Percentiles rank a stretch among this genome's conserved stretches.
Conservation (phyloP, 2,888 invertebrate genomes). For the Euclidia mi region DNA sequence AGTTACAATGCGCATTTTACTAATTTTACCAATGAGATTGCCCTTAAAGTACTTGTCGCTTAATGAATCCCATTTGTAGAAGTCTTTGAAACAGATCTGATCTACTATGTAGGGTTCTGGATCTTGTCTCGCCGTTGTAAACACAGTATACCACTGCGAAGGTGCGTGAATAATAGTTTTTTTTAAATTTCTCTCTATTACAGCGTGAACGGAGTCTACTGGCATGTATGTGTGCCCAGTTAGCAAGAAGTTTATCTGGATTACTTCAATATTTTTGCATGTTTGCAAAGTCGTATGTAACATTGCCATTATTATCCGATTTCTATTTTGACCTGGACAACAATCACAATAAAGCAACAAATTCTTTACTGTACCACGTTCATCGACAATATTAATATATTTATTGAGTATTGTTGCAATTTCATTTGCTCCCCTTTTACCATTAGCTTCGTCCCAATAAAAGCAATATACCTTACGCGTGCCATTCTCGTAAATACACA, state of each 20-base stretch:
- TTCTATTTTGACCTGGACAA: slow-evolving; percentile 9
- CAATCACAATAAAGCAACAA: not conserved
- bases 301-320: slow-evolving; percentile 14
- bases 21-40: slow-evolving; percentile 25
- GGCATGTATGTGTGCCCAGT: slow-evolving; percentile 37
- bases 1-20: slow-evolving; percentile 18
- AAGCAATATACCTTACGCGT: slow-evolving; percentile 13
- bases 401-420: not conserved
- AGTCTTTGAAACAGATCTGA: slow-evolving; percentile 12
- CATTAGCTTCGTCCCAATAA: slow-evolving; percentile 10
- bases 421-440: not conserved
- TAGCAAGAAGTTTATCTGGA: slow-evolving; percentile 50
- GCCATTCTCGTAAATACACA: slow-evolving; percentile 15
- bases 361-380: not conserved
- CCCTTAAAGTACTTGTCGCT: slow-evolving; percentile 25
- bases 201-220: slow-evolving; percentile 7
- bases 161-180: not conserved
- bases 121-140: slow-evolving; percentile 8
- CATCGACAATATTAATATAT: not conserved
- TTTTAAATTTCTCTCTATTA: slow-evolving; percentile 6
- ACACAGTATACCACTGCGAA: not conserved
- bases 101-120: slow-evolving; percentile 18
- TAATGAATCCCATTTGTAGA: slow-evolving; percentile 16
- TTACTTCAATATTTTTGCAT: slow-evolving; percentile 28
- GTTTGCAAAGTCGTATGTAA: slow-evolving; percentile 22